Evolutionary conservation across 2,113 vertebrate species (phyloP).

Genomic region (Cacatua alba): DNA sequence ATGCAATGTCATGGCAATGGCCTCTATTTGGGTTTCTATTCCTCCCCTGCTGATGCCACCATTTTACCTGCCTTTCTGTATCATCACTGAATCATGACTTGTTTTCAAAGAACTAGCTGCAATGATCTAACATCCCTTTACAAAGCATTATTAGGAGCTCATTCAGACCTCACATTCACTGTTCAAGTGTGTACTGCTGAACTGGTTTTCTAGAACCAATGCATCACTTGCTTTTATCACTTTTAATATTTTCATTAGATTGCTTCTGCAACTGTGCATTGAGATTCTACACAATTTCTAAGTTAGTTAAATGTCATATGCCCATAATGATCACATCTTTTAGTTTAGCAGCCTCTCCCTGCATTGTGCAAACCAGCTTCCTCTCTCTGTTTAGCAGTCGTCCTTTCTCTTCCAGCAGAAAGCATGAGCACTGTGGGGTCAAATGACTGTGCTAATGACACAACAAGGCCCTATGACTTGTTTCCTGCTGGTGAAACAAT

Average conservation of each 20-base stretch:
- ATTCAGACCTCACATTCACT: background rate
- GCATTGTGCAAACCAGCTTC: background rate
- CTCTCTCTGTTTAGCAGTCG: background rate
- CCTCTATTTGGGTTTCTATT: background rate
- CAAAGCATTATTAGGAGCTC: background rate
- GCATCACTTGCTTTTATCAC: background rate
- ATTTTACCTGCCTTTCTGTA: background rate
- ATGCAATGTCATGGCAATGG: background rate
- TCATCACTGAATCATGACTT: background rate
- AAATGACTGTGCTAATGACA: background rate
- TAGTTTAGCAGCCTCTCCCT: background rate
- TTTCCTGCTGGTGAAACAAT: background rate
- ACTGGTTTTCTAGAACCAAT: background rate
- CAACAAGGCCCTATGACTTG: background rate
- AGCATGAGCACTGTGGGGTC: rapidly evolving
- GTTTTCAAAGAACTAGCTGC: background rate
- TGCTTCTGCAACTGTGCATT: background rate
- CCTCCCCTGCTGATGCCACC: background rate
- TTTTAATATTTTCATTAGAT: background rate
- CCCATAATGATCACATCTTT: background rate
- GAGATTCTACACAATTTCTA: background rate
- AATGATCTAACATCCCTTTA: background rate
- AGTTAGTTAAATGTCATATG: background rate
- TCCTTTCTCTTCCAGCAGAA: background rate
- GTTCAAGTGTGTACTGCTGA: background rate